Percentiles rank a stretch among this genome's conserved stretches.
Conservation (phyloP, 2,888 invertebrate species). For the Eupelmus urozonus region DNA sequence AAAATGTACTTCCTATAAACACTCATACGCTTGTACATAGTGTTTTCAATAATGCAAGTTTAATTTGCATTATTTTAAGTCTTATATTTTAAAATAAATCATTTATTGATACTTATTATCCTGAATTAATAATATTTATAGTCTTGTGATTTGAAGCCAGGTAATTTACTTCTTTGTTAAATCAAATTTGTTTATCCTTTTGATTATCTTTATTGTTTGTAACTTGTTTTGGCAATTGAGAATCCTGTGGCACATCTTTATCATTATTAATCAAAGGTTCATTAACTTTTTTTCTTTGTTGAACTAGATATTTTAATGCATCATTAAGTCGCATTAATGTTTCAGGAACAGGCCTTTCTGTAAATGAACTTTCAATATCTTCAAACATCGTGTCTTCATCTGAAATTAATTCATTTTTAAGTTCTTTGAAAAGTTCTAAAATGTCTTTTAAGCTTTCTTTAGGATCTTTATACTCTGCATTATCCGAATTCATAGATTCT, state of each 20-base stretch:
- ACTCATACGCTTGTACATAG: constrained; percentile 58
- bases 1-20: constrained; percentile 59
- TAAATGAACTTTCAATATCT: constrained; percentile 69
- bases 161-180: too few species aligned
- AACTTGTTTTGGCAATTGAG: constrained; percentile 44
- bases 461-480: constrained; percentile 65
- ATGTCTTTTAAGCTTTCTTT: constrained; percentile 73
- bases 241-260: constrained; percentile 53
- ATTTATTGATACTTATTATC: background rate
- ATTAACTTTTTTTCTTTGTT: constrained; percentile 66
- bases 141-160: background rate
- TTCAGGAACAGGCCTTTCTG: constrained; percentile 71
- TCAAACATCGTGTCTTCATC: constrained; percentile 70
- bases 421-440: constrained; percentile 72
- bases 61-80: constrained; percentile 1
- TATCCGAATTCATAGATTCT: constrained; percentile 26
- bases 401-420: constrained; percentile 70
- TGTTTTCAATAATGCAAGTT: constrained; percentile 21
- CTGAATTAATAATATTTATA: background rate
- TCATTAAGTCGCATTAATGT: constrained; percentile 72
- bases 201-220: constrained; percentile 53
- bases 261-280: constrained; percentile 53
- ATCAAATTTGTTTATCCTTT: constrained; percentile 51
- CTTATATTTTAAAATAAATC: background rate
- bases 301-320: constrained; percentile 71